These are phyloP conservation scores for Loris lydekkerianus DNA, from an alignment of 2,797 vertebrate genomes.

Conservation along the genomic window DNA sequence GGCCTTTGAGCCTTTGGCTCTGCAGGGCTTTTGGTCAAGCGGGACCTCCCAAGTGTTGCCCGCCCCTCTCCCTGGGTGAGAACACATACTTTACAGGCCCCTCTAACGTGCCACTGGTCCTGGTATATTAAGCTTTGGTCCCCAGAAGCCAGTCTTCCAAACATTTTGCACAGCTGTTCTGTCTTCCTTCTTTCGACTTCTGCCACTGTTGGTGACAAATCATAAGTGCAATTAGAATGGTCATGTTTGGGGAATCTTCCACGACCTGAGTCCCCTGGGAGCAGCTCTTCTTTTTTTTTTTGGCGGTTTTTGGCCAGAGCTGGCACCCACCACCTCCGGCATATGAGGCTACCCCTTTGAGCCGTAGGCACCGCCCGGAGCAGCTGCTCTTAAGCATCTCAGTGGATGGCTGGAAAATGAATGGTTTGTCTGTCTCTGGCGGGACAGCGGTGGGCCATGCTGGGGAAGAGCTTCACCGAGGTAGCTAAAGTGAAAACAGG, in stretches of 20 bases:
- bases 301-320: too few relatives aligned
- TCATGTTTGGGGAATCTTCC: not conserved
- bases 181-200: not conserved
- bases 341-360: too few relatives aligned
- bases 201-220: not conserved
- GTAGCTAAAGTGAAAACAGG: not conserved
- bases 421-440: not conserved
- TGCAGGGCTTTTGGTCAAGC: conserved; percentile 27
- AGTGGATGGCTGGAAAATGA: not conserved
- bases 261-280: not conserved
- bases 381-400: not conserved
- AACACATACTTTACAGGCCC: not conserved
- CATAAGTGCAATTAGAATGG: not conserved
- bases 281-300: not conserved
- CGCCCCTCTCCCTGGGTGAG: not conserved
- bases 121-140: not conserved
- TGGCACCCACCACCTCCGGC: too few relatives aligned
- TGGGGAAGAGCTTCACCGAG: not conserved
- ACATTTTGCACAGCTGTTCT: not conserved
- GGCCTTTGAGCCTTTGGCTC: not conserved
- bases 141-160: not conserved
- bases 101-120: not conserved
- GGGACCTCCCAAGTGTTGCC: not conserved
- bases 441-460: not conserved
- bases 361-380: too few relatives aligned